These are phyloP conservation scores for Chaetophractus vellerosus DNA, from an alignment of 2,797 vertebrate species.

Conservation along the genomic window DNA sequence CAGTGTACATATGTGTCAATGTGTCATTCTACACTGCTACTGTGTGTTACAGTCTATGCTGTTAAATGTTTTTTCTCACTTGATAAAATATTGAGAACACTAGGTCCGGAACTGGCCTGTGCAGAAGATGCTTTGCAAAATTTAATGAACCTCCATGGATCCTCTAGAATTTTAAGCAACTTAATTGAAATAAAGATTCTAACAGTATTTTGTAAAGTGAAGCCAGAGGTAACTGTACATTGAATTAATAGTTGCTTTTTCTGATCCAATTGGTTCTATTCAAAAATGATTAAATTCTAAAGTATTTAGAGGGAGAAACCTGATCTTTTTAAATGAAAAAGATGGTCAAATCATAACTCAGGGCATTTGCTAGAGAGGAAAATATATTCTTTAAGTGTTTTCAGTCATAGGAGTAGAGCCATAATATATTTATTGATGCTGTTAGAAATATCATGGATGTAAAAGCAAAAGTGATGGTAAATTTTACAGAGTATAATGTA, in stretches of 20 bases:
- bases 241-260: constrained; percentile 38
- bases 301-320: neutral
- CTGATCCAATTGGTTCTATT: neutral
- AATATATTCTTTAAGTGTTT: neutral
- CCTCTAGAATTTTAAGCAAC: constrained; percentile 41
- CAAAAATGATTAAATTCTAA: neutral
- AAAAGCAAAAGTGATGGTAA: constrained; percentile 23
- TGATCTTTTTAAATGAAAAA: neutral
- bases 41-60: neutral
- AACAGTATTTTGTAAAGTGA: constrained; percentile 39
- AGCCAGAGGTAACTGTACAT: neutral
- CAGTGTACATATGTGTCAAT: neutral
- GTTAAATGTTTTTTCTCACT: constrained; percentile 2
- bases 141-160: neutral
- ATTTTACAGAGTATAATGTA: neutral
- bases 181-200: constrained; percentile 32
- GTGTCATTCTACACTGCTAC: constrained; percentile 21
- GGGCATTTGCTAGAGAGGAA: neutral
- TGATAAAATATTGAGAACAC: neutral
- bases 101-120: neutral
- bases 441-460: constrained; percentile 15
- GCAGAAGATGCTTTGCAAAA: neutral
- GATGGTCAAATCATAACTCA: neutral
- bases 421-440: neutral
- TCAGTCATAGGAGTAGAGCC: neutral